Percentiles rank a stretch among this genome's conserved stretches.
These are phyloP conservation scores for Gyrodactylus bullatarudis DNA, from an alignment of 1,140 invertebrate species.

Conservation along the genomic window DNA sequence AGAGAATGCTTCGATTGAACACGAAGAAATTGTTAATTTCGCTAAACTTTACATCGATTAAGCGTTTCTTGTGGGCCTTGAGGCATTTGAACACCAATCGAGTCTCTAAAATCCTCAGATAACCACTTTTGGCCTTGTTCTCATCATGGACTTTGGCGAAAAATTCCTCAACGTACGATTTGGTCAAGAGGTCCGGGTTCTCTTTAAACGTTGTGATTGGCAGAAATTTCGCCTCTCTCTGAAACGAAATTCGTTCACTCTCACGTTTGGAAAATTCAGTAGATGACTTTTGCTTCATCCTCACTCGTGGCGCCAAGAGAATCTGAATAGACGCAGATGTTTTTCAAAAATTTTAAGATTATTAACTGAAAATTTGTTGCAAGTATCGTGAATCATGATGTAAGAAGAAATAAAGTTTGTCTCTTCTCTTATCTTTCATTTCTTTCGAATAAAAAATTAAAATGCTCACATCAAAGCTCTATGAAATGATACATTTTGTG, in stretches of 20 bases:
- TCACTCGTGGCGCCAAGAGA: too few relatives aligned
- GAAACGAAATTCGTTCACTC: background rate
- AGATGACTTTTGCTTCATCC: too few relatives aligned
- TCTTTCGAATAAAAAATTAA: too few relatives aligned
- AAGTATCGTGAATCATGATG: too few relatives aligned
- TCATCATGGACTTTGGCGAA: background rate
- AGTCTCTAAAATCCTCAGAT: background rate
- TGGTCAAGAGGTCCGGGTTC: background rate
- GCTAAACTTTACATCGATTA: background rate
- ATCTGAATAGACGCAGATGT: too few relatives aligned
- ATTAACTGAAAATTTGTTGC: too few relatives aligned
- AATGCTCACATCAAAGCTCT: too few relatives aligned
- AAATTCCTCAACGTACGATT: background rate
- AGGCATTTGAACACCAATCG: background rate
- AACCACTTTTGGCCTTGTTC: background rate
- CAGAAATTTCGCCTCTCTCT: background rate
- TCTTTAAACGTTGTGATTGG: background rate
- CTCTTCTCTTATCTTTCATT: too few relatives aligned
- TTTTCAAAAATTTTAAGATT: too few relatives aligned
- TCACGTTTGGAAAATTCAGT: too few relatives aligned
- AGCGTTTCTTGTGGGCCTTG: background rate
- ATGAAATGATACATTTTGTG: too few relatives aligned
- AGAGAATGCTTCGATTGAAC: background rate
- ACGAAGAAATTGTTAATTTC: background rate
- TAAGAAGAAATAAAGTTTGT: too few relatives aligned